Percentiles rank a stretch among this genome's conserved stretches.
phyloP scores from a whole-genome alignment of 2,888 invertebrate species.

The Callosobruchus maculatus region DNA sequence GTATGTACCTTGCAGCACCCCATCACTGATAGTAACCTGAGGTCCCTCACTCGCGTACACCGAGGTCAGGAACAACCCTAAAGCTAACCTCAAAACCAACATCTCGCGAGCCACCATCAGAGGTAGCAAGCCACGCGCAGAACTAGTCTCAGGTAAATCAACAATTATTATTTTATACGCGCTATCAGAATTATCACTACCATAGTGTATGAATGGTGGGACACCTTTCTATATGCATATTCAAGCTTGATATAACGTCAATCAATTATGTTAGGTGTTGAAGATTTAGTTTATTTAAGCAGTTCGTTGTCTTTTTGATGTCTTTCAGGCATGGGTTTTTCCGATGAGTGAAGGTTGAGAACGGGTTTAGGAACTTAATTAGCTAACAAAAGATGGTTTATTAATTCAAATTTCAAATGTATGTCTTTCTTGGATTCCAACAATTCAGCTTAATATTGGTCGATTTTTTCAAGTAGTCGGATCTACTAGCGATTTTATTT shows the following conservation, averaged over 20 bases:
- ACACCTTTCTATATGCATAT: background rate
- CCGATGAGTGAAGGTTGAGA: background rate
- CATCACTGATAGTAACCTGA: constrained; percentile 42
- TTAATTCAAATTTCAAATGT: no score
- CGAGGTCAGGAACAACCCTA: background rate
- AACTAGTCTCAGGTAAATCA: background rate
- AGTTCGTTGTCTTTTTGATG: background rate
- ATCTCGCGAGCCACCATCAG: background rate
- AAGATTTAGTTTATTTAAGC: background rate
- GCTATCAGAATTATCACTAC: background rate
- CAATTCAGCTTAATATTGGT: no score
- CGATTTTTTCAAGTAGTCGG: no score
- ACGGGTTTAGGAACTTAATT: background rate
- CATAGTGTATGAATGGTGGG: background rate
- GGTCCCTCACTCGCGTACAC: constrained; percentile 10
- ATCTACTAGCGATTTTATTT: no score
- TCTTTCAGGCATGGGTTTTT: background rate
- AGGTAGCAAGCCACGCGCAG: background rate
- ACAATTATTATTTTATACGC: background rate
- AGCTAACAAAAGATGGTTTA: background rate
- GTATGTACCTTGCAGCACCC: constrained; percentile 45
- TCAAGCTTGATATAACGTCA: background rate
- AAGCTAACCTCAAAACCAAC: background rate
- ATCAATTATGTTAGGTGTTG: background rate
- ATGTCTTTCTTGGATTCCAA: no score